These are phyloP conservation scores for Eristalis intricaria DNA, from an alignment of 2,888 invertebrate genomes.

Conservation along the genomic window DNA sequence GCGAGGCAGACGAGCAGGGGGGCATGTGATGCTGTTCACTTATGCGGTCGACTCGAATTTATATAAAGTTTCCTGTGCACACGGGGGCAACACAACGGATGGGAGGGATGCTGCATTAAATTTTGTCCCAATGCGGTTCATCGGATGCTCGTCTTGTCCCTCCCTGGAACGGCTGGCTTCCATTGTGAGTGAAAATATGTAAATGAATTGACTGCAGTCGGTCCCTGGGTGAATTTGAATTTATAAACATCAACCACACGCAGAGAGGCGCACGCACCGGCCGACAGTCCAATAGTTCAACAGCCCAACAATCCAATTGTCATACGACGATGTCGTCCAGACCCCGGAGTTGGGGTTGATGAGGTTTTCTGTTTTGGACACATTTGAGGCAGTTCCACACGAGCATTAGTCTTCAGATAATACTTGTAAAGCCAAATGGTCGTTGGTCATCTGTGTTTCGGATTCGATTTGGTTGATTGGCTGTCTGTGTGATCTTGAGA, in stretches of 20 bases:
- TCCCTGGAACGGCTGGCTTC: constrained; percentile 29
- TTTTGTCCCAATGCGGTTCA: constrained; percentile 56
- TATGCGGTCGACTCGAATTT: constrained; percentile 39
- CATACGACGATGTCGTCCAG: not conserved
- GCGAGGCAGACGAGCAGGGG: no score
- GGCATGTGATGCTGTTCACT: constrained; percentile 16
- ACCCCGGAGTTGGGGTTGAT: not conserved
- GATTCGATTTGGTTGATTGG: constrained; percentile 41
- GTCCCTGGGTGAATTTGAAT: constrained; percentile 54
- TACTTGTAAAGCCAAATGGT: constrained; percentile 10
- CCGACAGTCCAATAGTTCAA: not conserved
- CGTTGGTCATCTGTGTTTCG: constrained; percentile 8
- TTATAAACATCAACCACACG: constrained; percentile 62
- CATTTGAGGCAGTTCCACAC: constrained; percentile 27
- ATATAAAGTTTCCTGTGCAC: constrained; percentile 22
- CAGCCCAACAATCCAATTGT: not conserved
- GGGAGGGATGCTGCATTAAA: constrained; percentile 39
- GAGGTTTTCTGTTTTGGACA: constrained; percentile 11
- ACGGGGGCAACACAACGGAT: not conserved
- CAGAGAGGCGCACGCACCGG: constrained; percentile 48
- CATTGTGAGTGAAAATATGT: constrained; percentile 63
- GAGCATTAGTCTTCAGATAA: constrained; percentile 19
- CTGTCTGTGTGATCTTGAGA: not conserved
- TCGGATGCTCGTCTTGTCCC: constrained; percentile 16
- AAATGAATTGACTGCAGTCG: constrained; percentile 62